These are phyloP conservation scores for Gymnothorax reevesii DNA, from an alignment of 2,797 vertebrate genomes.

Conservation along the genomic window DNA sequence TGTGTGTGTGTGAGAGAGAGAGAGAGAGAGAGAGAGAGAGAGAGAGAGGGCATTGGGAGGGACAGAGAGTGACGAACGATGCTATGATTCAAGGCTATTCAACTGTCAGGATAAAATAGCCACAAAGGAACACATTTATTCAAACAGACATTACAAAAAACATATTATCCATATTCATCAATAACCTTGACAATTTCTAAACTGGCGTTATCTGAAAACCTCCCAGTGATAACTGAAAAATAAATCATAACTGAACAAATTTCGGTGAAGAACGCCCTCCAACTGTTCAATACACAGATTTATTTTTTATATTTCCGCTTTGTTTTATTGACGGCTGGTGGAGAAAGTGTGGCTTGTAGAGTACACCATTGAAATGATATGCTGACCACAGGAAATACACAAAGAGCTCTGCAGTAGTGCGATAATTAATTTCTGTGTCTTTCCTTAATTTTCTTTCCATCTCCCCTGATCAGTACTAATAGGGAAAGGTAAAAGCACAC, in stretches of 20 bases:
- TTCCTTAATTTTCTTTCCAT: too few relatives aligned
- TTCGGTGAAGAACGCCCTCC: neutral
- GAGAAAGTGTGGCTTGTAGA: neutral
- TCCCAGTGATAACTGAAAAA: neutral
- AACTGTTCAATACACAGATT: neutral
- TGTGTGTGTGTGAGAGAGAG: too few relatives aligned
- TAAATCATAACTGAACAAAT: neutral
- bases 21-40: too few relatives aligned
- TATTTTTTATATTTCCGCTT: neutral
- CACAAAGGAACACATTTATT: too few relatives aligned
- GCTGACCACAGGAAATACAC: neutral
- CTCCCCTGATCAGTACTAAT: too few relatives aligned
- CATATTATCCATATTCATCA: neutral
- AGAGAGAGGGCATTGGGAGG: too few relatives aligned
- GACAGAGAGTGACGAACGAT: too few relatives aligned
- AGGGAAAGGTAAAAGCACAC: too few relatives aligned
- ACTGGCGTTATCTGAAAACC: neutral
- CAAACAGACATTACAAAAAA: too few relatives aligned
- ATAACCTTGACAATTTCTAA: neutral
- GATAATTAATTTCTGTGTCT: too few relatives aligned
- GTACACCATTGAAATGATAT: neutral
- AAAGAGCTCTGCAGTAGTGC: neutral
- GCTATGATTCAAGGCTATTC: too few relatives aligned
- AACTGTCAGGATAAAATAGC: too few relatives aligned
- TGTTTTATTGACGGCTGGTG: neutral